A percentile compares a stretch with the other conserved stretches of the same genome.
Evolutionary conservation across 2,113 vertebrate species (phyloP).

Genomic region (Saimiri boliviensis): DNA sequence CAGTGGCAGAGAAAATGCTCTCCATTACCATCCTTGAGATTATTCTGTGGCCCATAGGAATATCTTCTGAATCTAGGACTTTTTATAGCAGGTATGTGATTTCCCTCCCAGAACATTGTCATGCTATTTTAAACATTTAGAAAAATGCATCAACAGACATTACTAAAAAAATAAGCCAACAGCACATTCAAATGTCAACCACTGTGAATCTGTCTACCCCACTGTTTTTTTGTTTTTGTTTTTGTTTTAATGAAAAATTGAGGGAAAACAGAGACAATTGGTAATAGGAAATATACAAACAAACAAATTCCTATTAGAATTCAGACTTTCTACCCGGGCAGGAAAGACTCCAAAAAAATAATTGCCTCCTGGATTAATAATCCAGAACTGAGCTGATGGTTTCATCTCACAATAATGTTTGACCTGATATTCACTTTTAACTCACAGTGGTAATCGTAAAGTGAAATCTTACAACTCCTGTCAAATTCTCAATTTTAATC

Average conservation of each 20-base stretch:
- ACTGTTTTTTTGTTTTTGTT: conserved; percentile 19
- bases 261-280: conserved; percentile 42
- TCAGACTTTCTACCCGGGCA: neutral
- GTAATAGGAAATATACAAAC: conserved; percentile 22
- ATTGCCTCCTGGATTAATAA: conserved; percentile 56
- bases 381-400: conserved; percentile 36
- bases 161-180: conserved; percentile 55
- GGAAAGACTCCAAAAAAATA: neutral
- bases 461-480: conserved; percentile 72
- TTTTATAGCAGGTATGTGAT: conserved; percentile 11
- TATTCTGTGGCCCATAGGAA: neutral
- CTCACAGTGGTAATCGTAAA: conserved; percentile 48
- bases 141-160: conserved; percentile 55
- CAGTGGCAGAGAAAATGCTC: neutral
- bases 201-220: neutral
- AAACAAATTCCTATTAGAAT: conserved; percentile 17
- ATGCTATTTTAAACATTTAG: conserved; percentile 58
- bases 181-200: conserved; percentile 36
- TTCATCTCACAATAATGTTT: conserved; percentile 49
- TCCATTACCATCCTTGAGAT: neutral
- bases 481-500: conserved; percentile 74
- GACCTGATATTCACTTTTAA: conserved; percentile 66
- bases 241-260: conserved; percentile 49
- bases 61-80: conserved; percentile 5
- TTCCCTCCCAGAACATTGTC: neutral